Evolutionary conservation across 2,888 invertebrate genomes (phyloP).

Genomic region (Pyralis farinalis): DNA sequence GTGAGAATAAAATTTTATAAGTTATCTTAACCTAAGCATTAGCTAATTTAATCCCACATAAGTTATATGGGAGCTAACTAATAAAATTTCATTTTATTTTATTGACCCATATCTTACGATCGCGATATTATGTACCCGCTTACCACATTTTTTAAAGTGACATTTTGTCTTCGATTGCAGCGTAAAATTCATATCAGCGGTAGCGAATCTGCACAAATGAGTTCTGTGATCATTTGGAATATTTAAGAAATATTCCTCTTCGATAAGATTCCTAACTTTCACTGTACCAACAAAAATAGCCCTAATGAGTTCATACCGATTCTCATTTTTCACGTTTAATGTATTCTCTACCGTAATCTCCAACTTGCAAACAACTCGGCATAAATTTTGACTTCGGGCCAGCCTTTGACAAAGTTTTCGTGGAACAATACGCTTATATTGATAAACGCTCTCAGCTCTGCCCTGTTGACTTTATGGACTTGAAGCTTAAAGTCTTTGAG

Average conservation of each 20-base stretch:
- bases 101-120: too few relatives aligned
- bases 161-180: too few relatives aligned
- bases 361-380: conserved; percentile 6
- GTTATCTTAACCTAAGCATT: too few relatives aligned
- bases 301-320: conserved; percentile 15
- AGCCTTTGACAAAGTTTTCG: conserved; percentile 18
- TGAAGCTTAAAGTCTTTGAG: conserved; percentile 15
- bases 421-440: conserved; percentile 22
- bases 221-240: neutral
- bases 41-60: too few relatives aligned
- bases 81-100: too few relatives aligned
- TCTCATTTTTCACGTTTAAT: conserved; percentile 12
- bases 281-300: neutral
- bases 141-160: too few relatives aligned
- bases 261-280: conserved; percentile 7
- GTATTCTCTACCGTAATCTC: conserved; percentile 2
- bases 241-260: conserved; percentile 1
- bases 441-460: conserved; percentile 21
- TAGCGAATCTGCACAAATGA: neutral
- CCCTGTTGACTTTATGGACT: conserved; percentile 19
- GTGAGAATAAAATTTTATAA: too few relatives aligned
- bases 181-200: too few relatives aligned
- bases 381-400: neutral
- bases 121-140: too few relatives aligned
- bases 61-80: too few relatives aligned